A percentile compares a stretch with the other conserved stretches of the same genome.
Evolutionary conservation across 1,140 invertebrate species (phyloP).

Genomic region (Leptonema lineaticorne): DNA sequence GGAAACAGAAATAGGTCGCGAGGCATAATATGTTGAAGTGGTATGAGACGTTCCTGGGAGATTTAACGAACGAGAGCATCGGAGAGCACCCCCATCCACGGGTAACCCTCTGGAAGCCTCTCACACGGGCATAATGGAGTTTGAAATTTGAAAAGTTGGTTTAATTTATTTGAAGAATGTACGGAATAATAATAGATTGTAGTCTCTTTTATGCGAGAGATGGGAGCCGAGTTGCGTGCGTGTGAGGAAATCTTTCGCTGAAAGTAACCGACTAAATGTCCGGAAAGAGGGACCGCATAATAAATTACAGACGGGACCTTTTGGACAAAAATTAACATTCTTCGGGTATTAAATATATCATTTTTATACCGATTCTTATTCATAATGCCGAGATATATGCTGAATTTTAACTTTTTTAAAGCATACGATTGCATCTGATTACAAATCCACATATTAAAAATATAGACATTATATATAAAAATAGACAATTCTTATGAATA

Average conservation of each 20-base stretch:
- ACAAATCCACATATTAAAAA: no score
- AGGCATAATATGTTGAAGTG: constrained; percentile 1
- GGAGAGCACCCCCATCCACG: neutral
- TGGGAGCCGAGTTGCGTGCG: neutral
- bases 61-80: neutral
- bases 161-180: constrained; percentile 39
- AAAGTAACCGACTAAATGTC: no score
- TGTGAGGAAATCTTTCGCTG: constrained; percentile 14
- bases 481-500: no score
- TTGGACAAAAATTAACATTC: no score
- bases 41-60: neutral
- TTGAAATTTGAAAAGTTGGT: constrained; percentile 39
- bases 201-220: neutral
- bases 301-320: constrained; percentile 1
- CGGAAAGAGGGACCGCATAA: constrained; percentile 2
- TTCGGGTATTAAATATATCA: no score
- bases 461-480: no score
- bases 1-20: constrained; percentile 1
- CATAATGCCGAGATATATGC: no score
- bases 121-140: constrained; percentile 29
- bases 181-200: constrained; percentile 36
- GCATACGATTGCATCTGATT: no score
- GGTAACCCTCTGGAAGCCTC: neutral
- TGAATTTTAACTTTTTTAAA: no score
- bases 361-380: no score